Percentiles rank a stretch among this genome's conserved stretches.
Conservation (phyloP, 2,797 vertebrate genomes). For the Myiothlypis chrysogaster region DNA sequence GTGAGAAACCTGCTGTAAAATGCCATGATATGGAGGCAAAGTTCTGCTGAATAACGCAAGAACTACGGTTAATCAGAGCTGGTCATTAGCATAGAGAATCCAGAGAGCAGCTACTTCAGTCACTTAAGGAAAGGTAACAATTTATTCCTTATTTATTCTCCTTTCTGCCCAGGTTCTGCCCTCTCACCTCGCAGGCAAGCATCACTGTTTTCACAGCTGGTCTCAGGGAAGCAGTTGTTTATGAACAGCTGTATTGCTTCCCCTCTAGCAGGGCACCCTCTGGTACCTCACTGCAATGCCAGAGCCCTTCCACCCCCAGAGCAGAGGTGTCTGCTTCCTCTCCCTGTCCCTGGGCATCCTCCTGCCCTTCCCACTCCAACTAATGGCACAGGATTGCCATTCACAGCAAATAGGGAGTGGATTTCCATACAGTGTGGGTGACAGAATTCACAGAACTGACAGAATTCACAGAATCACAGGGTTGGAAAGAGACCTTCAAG, state of each 20-base stretch:
- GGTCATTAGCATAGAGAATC: slow-evolving; percentile 4
- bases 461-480: background rate
- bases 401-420: background rate
- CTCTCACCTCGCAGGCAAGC: slow-evolving; percentile 11
- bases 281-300: background rate
- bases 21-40: background rate
- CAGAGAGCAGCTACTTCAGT: slow-evolving; percentile 27
- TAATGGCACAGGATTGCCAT: background rate
- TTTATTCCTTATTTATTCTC: slow-evolving; percentile 48
- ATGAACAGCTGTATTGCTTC: slow-evolving; percentile 27
- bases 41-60: background rate
- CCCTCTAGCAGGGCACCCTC: background rate
- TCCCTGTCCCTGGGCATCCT: background rate
- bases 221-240: slow-evolving; percentile 36
- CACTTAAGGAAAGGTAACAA: slow-evolving; percentile 22
- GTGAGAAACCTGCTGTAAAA: background rate
- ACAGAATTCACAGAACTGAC: background rate
- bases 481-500: background rate
- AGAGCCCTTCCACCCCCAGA: background rate
- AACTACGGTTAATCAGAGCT: background rate
- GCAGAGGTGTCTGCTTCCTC: background rate
- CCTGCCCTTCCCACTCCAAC: background rate
- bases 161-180: slow-evolving; percentile 48
- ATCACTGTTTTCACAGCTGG: slow-evolving; percentile 68
- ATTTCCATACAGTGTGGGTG: background rate